Base-by-base conservation (phyloP, 2,113 vertebrate species). In the Microcebus tavaratra region DNA sequence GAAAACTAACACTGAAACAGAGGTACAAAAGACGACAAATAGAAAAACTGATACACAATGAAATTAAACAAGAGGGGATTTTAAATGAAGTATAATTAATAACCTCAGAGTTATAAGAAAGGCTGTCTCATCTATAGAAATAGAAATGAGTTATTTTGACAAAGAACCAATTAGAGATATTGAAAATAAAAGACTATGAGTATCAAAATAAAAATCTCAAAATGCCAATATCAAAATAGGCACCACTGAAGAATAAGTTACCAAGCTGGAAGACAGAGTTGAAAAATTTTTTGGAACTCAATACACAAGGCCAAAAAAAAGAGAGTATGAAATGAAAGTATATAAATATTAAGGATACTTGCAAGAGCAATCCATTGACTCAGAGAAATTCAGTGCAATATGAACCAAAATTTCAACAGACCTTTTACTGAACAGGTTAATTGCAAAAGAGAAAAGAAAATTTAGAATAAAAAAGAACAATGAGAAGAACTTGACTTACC, bases 101-200 rank as follows among this genome's bases (percentile, higher is more conserved):
- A 94, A 75, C 31, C 14, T 61, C 78, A 94, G 45, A 78, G 31
- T 57, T 93, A 70, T 39, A 88, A 53, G n/a, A 91, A 17, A 89
- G 15, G 21, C 39, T 63, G 23, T n/a, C 15, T 80, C 73, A 97
- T 45, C 53, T 73, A 59, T 76, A 31, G 36, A 94, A 89, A 86
- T 81, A 81, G 91, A 90, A 92, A 57, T 50, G 36, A 91, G 27
- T 48, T 89, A 29, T 89, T 81, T 96, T 48, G n/a, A 94, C 67
- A 75, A 86, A 73, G 21, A 73, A 55, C 10, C 27, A 80, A 42
- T 31, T 27, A 63, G 29, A 92, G 12, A 53, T 34, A 34, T 81
- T 78, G 29, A 67, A 94, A 75, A 42, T 70, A 65, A 96, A 94
- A 93, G 11, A 53, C 50, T 0, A 42, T 59, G 34, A 34, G 72